Evolutionary conservation across 1,140 invertebrate species (phyloP), one percentile per base, ranked within the genome.

Genomic region (Solenopsis fugax): DNA sequence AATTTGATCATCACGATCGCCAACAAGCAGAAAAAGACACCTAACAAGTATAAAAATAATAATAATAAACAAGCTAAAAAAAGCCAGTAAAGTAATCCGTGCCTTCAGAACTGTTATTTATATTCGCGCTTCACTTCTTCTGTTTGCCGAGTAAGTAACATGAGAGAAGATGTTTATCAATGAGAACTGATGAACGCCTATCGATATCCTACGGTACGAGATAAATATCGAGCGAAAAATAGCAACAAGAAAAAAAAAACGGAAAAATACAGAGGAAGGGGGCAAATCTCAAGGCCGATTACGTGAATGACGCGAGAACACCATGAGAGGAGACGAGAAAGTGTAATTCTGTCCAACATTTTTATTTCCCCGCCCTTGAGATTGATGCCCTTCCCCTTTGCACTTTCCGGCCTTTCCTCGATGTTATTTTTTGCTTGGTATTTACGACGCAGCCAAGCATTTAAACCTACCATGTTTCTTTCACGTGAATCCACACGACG

Each of bases 271-370:
- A 50, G 71, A 29, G 18, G 72, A 18, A 37, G 29, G 21, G 37
- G 18, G 48, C 50, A 67, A 52, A 72, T 88, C 34, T 56, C 56
- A 88, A 76, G 62, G 50, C 16, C 50, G 58, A 87, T 88, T 88
- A 88, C 69, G 69, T 71, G 82, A 87, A 88, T 87, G 62, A 80
- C 71, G 29, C 13, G 21, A 54, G 62, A 56, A 48, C 48, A 73
- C 86, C 84, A 87, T 71, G 50, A 76, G 54, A 41, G 48, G 45
- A 86, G 52, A 69, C 34, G 71, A 54, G 10, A 71, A 87, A 71
- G 71, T 76, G 54, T 87, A 80, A 69, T 41, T 88, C 73, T 84
- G 21, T 29, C 73, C 52, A 48, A 50, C 21, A 69, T 50, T 69
- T 69, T 69, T 69, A 69, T 69, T 69, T 50, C 65, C 16, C 12